phyloP scores from a whole-genome alignment of 2,797 vertebrate species.

The Danio aesculapii region DNA sequence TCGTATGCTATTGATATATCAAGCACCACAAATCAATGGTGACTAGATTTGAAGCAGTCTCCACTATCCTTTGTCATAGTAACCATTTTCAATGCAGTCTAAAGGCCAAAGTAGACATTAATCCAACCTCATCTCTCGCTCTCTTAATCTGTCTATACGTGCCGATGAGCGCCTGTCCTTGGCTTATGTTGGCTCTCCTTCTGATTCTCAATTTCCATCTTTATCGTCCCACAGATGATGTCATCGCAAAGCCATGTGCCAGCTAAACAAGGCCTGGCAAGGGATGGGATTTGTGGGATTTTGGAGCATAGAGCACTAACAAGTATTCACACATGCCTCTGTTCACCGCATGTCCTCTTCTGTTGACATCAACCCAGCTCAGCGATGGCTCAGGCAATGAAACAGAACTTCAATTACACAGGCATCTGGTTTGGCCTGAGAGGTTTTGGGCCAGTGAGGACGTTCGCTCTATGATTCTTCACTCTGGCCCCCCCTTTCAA shows the following conservation, averaged over 20 bases:
- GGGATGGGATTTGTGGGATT: constrained; percentile 19
- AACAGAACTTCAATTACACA: constrained; percentile 47
- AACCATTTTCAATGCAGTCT: background rate
- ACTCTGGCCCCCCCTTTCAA: background rate
- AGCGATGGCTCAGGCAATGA: constrained; percentile 23
- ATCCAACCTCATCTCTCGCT: background rate
- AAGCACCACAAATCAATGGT: background rate
- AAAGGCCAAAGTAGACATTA: background rate
- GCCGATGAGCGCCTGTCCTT: constrained; percentile 5
- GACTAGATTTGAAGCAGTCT: background rate
- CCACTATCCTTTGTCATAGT: background rate
- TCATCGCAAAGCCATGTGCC: constrained; percentile 82
- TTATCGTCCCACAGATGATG: constrained; percentile 87
- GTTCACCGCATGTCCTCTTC: constrained; percentile 24
- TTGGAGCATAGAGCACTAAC: constrained; percentile 30
- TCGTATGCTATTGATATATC: background rate
- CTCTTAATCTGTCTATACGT: constrained; percentile 7
- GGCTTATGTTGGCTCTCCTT: constrained; percentile 1
- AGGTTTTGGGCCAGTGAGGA: constrained; percentile 1
- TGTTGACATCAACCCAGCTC: constrained; percentile 16
- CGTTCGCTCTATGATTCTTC: background rate
- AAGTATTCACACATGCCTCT: background rate
- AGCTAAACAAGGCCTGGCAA: constrained; percentile 27
- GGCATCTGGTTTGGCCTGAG: constrained; percentile 13
- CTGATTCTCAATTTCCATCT: constrained; percentile 68